These are phyloP conservation scores for Epinephelus lanceolatus DNA, from an alignment of 2,113 vertebrate genomes.

Conservation along the genomic window DNA sequence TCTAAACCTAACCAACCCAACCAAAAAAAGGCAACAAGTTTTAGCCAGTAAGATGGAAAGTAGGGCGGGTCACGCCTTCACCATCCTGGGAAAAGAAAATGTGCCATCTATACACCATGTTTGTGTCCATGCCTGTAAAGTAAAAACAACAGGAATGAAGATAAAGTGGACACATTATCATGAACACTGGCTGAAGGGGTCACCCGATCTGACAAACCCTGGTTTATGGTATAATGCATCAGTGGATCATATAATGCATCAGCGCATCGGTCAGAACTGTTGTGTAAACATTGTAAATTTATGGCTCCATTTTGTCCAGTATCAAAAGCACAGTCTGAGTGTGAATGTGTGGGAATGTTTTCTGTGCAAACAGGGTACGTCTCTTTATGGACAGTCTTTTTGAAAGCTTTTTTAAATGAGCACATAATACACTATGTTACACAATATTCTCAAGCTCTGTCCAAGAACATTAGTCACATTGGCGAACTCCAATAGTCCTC, in stretches of 20 bases:
- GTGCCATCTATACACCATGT: background rate
- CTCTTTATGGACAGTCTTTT: background rate
- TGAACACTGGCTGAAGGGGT: background rate
- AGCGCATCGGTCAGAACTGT: background rate
- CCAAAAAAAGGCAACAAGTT: too few relatives aligned
- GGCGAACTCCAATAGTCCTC: background rate
- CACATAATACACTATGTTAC: background rate
- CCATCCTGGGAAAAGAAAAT: too few relatives aligned
- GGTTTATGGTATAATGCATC: background rate
- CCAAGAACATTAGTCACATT: background rate
- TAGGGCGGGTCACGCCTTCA: too few relatives aligned
- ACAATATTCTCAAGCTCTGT: background rate
- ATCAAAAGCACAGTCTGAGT: background rate
- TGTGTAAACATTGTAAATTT: constrained; percentile 7
- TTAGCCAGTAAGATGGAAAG: too few relatives aligned
- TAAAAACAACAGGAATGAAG: background rate
- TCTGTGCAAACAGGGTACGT: background rate
- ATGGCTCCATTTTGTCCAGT: background rate
- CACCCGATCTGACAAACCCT: background rate
- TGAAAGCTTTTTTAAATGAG: too few relatives aligned
- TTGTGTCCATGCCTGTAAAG: background rate
- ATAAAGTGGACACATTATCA: background rate
- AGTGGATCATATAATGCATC: background rate
- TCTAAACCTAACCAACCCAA: too few relatives aligned
- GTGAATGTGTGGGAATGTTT: constrained; percentile 7